Conservation (phyloP, 2,797 vertebrate species). For the Potorous gilbertii region DNA sequence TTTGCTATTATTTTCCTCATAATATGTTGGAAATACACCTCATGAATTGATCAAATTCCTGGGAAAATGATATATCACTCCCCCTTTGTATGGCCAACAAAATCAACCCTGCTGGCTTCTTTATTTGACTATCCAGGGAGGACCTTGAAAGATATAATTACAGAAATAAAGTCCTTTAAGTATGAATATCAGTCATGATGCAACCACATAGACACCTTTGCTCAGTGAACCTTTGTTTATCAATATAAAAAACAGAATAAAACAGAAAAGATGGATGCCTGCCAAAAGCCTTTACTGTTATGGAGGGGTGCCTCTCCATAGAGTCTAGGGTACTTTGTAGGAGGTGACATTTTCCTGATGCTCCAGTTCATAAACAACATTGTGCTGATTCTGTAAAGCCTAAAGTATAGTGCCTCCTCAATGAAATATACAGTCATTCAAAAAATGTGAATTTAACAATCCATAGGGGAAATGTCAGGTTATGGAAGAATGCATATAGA, state of each 20-base stretch:
- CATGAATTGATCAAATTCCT: not conserved
- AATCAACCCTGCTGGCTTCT: not conserved
- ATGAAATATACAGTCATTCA: not conserved
- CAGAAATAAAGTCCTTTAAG: not conserved
- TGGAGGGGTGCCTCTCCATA: not conserved
- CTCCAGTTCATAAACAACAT: not conserved
- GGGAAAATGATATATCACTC: not conserved
- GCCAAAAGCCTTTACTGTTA: not conserved
- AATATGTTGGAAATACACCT: not conserved
- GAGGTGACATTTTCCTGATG: not conserved
- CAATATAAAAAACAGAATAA: not conserved
- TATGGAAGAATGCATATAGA: not conserved
- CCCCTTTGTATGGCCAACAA: not conserved
- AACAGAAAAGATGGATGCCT: not conserved
- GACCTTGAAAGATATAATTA: not conserved
- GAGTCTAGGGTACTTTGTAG: not conserved
- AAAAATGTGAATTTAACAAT: not conserved
- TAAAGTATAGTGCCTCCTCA: not conserved
- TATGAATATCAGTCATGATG: not conserved
- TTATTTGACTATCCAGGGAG: not conserved
- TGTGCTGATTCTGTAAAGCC: not conserved
- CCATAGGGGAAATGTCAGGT: not conserved
- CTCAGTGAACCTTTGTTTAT: not conserved
- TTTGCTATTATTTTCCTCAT: not conserved
- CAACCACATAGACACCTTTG: not conserved